Evolutionary conservation across 2,113 vertebrate genomes (phyloP), one percentile per base, ranked within the genome.

Genomic region (Sminthopsis crassicaudata): DNA sequence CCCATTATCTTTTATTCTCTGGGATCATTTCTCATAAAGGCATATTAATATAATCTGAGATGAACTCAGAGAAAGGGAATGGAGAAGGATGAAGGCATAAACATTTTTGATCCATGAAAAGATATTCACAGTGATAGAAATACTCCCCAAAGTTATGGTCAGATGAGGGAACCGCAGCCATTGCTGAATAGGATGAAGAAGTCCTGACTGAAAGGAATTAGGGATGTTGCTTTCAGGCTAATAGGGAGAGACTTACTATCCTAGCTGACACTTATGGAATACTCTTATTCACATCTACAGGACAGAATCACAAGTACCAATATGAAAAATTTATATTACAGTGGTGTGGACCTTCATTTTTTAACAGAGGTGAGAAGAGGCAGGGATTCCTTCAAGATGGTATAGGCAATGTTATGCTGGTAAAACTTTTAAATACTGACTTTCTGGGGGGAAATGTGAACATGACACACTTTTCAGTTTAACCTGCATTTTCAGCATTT

Each of bases 41-140:
- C 91, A 95, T 95, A 92, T 25, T 25, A 46, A 88, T 51, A 19
- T 22, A 89, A 46, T 91, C 88, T 89, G 25, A 92, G 91, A 92
- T 94, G 24, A 2, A 3, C 57, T 91, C 36, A 92, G 91, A 94
- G 30, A 93, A 91, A 19, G 1, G 53, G 67, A 9, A 19, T 9
- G 12, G 42, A 36, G 2, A 4, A 53, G 10, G n/a, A 84, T 91
- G 22, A 52, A 7, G 22, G 8, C 52, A 26, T 92, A 55, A 91
- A 42, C 84, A 27, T 54, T 94, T 14, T 95, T 92, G 42, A 46
- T n/a, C 36, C 51, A 53, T 90, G 42, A 30, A 55, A 92, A 76
- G 42, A n/a, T n/a, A 76, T 67, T 46, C 53, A 25, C 11, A 57
- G 16, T 67, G n/a, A 42, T 53, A 48, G 88, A 84, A 92, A 89